Conservation (phyloP, 1,140 invertebrate species). For the Drosophila miranda region DNA sequence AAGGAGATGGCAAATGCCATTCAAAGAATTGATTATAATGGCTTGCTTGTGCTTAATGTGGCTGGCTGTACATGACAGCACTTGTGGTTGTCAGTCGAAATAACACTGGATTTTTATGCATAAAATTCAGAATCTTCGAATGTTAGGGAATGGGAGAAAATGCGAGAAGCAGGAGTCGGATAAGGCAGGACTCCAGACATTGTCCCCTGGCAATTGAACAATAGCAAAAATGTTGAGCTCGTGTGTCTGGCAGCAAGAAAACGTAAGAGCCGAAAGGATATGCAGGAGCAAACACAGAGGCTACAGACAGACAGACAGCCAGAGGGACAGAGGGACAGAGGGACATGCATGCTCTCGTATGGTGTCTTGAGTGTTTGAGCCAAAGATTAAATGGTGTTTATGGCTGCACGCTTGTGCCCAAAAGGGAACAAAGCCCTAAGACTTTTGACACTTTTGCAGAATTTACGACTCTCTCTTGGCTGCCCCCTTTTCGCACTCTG, state of each 20-base stretch:
- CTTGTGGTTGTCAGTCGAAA: slow-evolving; percentile 37
- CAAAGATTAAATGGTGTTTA: slow-evolving; percentile 81
- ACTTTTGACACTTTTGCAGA: slow-evolving; percentile 75
- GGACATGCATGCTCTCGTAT: slow-evolving; percentile 23
- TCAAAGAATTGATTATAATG: slow-evolving; percentile 58
- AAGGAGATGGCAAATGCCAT: background rate
- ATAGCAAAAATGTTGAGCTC: slow-evolving; percentile 59
- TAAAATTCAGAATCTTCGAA: slow-evolving; percentile 46
- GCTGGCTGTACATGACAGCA: slow-evolving; percentile 36
- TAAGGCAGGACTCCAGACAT: slow-evolving; percentile 1
- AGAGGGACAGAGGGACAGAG: slow-evolving; percentile 1
- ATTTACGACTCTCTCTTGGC: slow-evolving; percentile 55
- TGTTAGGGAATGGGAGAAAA: slow-evolving; percentile 9
- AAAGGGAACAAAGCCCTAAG: slow-evolving; percentile 53
- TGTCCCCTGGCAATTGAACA: slow-evolving; percentile 51
- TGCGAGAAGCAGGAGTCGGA: background rate
- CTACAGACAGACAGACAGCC: too few species aligned
- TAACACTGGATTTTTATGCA: slow-evolving; percentile 44
- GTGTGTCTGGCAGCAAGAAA: slow-evolving; percentile 38
- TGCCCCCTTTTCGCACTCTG: slow-evolving; percentile 6
- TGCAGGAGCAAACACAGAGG: slow-evolving; percentile 10
- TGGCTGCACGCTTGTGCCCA: slow-evolving; percentile 49
- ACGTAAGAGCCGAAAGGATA: slow-evolving; percentile 37
- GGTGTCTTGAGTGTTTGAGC: slow-evolving; percentile 72
- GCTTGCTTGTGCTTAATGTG: slow-evolving; percentile 68